Conservation (phyloP, 1,140 invertebrate genomes). For the Lordiphosa mommai region DNA sequence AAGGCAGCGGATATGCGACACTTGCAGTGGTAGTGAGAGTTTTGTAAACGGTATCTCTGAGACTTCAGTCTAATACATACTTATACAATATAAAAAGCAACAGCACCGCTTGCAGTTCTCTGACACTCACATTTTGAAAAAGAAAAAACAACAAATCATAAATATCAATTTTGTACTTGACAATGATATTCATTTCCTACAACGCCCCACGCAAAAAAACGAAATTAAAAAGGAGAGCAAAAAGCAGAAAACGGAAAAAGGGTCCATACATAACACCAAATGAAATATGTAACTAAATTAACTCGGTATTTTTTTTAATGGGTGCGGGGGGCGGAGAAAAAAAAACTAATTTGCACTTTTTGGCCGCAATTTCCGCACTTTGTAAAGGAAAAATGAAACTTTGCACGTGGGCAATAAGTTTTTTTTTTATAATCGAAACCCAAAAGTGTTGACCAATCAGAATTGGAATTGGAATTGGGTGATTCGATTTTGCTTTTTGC, state of each 20-base stretch:
- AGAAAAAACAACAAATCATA: no score
- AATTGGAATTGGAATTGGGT: conserved; percentile 10
- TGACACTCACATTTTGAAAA: no score
- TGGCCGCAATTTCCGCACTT: conserved; percentile 61
- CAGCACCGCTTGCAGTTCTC: no score
- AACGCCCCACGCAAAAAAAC: not conserved
- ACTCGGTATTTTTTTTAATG: conserved; percentile 14
- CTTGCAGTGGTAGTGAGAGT: no score
- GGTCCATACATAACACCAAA: conserved; percentile 47
- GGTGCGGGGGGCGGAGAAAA: not conserved
- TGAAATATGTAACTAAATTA: conserved; percentile 46
- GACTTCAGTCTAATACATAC: no score
- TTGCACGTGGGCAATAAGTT: conserved; percentile 16
- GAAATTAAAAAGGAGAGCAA: not conserved
- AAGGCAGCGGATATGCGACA: no score
- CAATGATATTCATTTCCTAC: not conserved
- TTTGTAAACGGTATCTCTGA: no score
- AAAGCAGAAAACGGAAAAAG: conserved; percentile 13
- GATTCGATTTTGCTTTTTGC: conserved; percentile 18
- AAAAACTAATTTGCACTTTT: conserved; percentile 68
- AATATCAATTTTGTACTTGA: no score
- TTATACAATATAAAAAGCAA: no score
- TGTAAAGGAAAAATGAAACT: conserved; percentile 27
- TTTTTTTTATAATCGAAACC: conserved; percentile 31
- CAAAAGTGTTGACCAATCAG: conserved; percentile 15